Percentiles rank a stretch among this genome's conserved stretches.
Evolutionary conservation across 2,888 invertebrate species (phyloP).

Genomic region (Drosophila maculinotata): DNA sequence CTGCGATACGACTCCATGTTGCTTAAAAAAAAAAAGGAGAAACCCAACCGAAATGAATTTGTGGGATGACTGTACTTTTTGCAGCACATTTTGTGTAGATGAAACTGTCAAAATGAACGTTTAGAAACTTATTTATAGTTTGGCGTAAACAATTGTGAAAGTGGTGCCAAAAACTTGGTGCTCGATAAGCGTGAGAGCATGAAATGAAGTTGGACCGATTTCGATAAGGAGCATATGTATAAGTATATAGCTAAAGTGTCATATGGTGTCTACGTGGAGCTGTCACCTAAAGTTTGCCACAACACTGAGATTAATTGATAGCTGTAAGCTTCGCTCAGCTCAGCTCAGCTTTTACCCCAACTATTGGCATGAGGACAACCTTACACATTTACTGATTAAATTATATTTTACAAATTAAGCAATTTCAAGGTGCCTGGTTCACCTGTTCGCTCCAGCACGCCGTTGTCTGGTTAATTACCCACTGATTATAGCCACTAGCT

Average conservation of each 20-base stretch:
- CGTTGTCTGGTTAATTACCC: slow-evolving; percentile 72
- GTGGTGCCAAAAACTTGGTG: slow-evolving; percentile 54
- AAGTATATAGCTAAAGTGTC: slow-evolving; percentile 15
- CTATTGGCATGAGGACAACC: slow-evolving; percentile 5
- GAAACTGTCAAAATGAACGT: slow-evolving; percentile 78
- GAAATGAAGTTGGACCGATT: slow-evolving; percentile 59
- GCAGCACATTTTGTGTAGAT: slow-evolving; percentile 49
- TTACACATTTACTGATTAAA: slow-evolving; percentile 55
- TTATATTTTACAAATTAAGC: slow-evolving; percentile 69
- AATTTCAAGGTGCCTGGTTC: slow-evolving; percentile 64
- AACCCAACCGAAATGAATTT: slow-evolving; percentile 5
- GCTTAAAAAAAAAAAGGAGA: slow-evolving; percentile 20
- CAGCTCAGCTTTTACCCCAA: slow-evolving; percentile 10
- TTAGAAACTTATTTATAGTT: slow-evolving; percentile 79
- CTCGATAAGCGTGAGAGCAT: slow-evolving; percentile 62
- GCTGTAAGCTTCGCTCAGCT: too few relatives aligned
- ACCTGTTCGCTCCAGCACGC: slow-evolving; percentile 55
- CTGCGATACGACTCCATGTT: slow-evolving; percentile 44
- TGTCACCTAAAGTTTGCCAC: slow-evolving; percentile 30
- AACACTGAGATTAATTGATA: slow-evolving; percentile 37
- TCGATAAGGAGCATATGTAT: slow-evolving; percentile 1
- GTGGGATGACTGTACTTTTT: slow-evolving; percentile 25
- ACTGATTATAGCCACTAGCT: slow-evolving; percentile 66
- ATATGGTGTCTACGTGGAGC: too few relatives aligned
- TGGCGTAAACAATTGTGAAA: slow-evolving; percentile 54